Evolutionary conservation across 2,888 invertebrate species (phyloP).

Genomic region (Drymonia ruficornis): DNA sequence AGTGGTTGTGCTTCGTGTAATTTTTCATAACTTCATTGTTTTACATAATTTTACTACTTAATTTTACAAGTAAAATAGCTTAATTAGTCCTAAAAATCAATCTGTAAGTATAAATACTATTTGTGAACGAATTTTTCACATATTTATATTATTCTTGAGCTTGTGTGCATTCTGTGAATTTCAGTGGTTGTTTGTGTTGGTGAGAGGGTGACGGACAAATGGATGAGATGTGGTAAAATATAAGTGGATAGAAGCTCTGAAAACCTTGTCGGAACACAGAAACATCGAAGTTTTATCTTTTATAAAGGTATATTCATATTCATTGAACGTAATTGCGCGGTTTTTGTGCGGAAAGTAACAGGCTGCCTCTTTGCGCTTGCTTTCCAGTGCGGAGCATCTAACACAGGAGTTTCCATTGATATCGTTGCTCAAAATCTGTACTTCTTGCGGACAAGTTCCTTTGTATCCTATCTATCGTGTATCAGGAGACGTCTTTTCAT

Average conservation of each 20-base stretch:
- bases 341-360: constrained; percentile 60
- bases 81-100: constrained; percentile 33
- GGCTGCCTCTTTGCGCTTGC: constrained; percentile 69
- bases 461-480: constrained; percentile 47
- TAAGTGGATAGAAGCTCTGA: constrained; percentile 53
- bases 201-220: constrained; percentile 71
- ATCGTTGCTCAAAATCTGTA: constrained; percentile 50
- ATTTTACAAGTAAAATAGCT: constrained; percentile 31
- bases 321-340: constrained; percentile 20
- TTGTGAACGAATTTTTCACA: constrained; percentile 17
- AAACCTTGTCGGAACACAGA: constrained; percentile 39
- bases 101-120: constrained; percentile 34
- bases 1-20: constrained; percentile 67
- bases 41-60: constrained; percentile 30
- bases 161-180: constrained; percentile 64
- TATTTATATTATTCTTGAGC: constrained; percentile 41
- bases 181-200: constrained; percentile 76
- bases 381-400: constrained; percentile 70
- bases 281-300: constrained; percentile 40
- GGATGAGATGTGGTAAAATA: constrained; percentile 70
- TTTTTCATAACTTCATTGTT: constrained; percentile 46
- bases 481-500: constrained; percentile 49
- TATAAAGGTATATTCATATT: constrained; percentile 52
- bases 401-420: constrained; percentile 53
- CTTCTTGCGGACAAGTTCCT: constrained; percentile 50